These are phyloP conservation scores for Condylura cristata DNA, from an alignment of 2,113 vertebrate genomes.

Conservation along the genomic window DNA sequence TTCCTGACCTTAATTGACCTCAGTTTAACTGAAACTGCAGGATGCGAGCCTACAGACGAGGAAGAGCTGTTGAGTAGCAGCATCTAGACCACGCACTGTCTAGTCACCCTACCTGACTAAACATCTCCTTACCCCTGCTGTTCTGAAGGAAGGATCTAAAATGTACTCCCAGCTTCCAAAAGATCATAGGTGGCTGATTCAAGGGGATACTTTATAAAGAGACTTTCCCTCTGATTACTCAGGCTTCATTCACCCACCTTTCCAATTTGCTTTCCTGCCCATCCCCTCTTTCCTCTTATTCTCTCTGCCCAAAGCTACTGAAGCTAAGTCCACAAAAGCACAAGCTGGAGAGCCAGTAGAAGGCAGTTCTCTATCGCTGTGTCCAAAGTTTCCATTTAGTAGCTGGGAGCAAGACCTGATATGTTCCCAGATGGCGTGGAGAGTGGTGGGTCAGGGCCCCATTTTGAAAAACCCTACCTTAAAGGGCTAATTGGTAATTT, in stretches of 20 bases:
- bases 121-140: background rate
- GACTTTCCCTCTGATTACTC: background rate
- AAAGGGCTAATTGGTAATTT: background rate
- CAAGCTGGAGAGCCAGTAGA: background rate
- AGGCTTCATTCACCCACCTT: background rate
- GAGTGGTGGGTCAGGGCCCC: background rate
- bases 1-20: background rate
- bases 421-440: background rate
- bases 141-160: background rate
- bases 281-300: background rate
- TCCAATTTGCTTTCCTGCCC: background rate
- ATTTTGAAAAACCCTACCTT: background rate
- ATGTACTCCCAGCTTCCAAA: background rate
- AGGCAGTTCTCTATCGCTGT: background rate
- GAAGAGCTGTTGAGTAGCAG: background rate
- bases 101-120: background rate
- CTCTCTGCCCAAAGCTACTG: background rate
- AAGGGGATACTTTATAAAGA: background rate
- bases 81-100: background rate
- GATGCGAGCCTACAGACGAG: no score
- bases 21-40: background rate
- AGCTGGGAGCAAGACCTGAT: background rate
- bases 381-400: background rate
- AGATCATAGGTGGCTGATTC: fast-evolving
- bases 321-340: background rate